Evolutionary conservation across 2,113 vertebrate species (phyloP), one percentile per base, ranked within the genome.

Genomic region (Leucosticte australis): DNA sequence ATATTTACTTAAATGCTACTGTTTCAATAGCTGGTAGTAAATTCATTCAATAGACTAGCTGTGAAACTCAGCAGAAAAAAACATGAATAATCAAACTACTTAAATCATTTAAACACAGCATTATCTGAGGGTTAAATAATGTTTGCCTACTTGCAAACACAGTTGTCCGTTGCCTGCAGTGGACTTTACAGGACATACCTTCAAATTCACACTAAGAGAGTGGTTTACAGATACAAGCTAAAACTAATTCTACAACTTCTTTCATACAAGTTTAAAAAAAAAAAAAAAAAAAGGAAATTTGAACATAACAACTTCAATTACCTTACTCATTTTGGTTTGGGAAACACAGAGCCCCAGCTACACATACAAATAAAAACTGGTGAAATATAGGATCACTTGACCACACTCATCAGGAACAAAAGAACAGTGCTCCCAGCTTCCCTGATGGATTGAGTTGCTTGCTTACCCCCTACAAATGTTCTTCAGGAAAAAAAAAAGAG

Each of bases 11-110:
- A 83, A 94, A 93, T 63, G 80, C 39, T 74, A 37, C 47, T 81
- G 41, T 94, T 95, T 96, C 56, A 89, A 92, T 65, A 87, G 65
- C 53, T 87, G 11, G 46, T 84, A 92, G 56, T 68, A 97, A 93
- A 95, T 87, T 84, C 21, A 82, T 90, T 89, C 90, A 93, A 57
- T 31, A 75, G 44, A 87, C 30, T 71, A 82, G 71, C 77, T 90
- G 60, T 75, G 60, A 90, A 92, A 94, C 53, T 57, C 81, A 53
- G 35, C 47, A 94, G 33, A 82, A 90, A 90, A 90, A 87, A 67
- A 46, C 18, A 60, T 46, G 44, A 93, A 90, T 71, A 96, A 91
- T 68, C 94, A 90, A 96, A 71, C 56, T 62, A 71, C 60, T 90
- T 78, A 75, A 83, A 83, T 89, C 10, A 35, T 75, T 93, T 94